Evolutionary conservation across 2,113 vertebrate genomes (phyloP).

Genomic region (Xyliphius kryptos): DNA sequence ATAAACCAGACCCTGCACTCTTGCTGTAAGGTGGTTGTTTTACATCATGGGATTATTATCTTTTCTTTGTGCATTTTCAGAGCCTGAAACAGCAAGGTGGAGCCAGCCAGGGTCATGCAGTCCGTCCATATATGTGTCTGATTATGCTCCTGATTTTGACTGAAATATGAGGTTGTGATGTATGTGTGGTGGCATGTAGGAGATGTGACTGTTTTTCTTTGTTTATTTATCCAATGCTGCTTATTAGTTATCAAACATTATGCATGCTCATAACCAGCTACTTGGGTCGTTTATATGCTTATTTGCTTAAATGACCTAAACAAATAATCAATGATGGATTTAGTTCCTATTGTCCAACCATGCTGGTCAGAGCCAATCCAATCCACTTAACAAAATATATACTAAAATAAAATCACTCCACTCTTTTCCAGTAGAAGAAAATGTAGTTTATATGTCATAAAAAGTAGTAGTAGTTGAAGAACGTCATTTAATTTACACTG

Average conservation of each 20-base stretch:
- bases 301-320: background rate
- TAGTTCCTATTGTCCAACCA: background rate
- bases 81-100: conserved; percentile 3
- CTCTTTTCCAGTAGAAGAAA: too few relatives aligned
- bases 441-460: too few relatives aligned
- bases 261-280: too few relatives aligned
- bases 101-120: background rate
- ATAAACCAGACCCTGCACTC: conserved; percentile 26
- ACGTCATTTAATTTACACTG: too few relatives aligned
- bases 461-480: too few relatives aligned
- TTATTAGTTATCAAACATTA: too few relatives aligned
- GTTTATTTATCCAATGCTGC: background rate
- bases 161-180: background rate
- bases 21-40: conserved; percentile 17
- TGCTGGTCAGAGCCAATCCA: conserved; percentile 10
- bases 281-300: background rate
- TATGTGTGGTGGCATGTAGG: conserved; percentile 11
- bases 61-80: conserved; percentile 17
- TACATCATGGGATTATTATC: conserved; percentile 15
- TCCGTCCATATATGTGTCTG: conserved; percentile 12
- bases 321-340: background rate
- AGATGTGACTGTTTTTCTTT: conserved; percentile 2
- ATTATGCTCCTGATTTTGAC: background rate
- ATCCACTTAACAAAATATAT: too few relatives aligned
- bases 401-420: background rate